Percentiles rank a stretch among this genome's conserved stretches.
Evolutionary conservation across 1,140 invertebrate species (phyloP).

Genomic region (Arctopsyche grandis): DNA sequence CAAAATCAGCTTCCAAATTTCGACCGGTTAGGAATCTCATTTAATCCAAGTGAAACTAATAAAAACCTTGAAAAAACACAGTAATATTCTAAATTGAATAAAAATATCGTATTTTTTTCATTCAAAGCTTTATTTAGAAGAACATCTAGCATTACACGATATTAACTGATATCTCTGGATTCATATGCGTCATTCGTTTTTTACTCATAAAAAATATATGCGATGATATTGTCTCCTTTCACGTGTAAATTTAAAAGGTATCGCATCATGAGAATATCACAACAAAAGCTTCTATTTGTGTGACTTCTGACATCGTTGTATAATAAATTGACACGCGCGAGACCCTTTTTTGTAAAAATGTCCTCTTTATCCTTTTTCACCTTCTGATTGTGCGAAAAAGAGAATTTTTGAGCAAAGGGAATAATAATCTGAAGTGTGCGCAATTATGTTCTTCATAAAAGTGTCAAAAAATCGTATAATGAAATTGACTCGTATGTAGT

Average conservation of each 20-base stretch:
- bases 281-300: conserved; percentile 32
- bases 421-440: conserved; percentile 20
- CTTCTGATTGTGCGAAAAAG: conserved; percentile 21
- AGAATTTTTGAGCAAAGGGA: conserved; percentile 26
- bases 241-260: conserved; percentile 33
- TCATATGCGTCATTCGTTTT: neutral
- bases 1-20: too few relatives aligned
- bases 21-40: too few relatives aligned
- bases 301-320: conserved; percentile 33
- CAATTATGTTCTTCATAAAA: neutral
- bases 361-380: conserved; percentile 27
- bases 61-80: too few relatives aligned
- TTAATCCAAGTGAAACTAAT: too few relatives aligned
- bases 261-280: conserved; percentile 12
- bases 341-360: conserved; percentile 25
- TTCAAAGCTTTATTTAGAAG: too few relatives aligned
- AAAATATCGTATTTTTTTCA: too few relatives aligned
- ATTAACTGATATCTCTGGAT: too few relatives aligned
- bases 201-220: neutral
- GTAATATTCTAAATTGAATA: too few relatives aligned
- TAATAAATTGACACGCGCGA: conserved; percentile 37
- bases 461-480: neutral
- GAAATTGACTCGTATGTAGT: neutral
- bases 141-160: too few relatives aligned
- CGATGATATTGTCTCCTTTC: conserved; percentile 29